Evolutionary conservation across 2,113 vertebrate genomes (phyloP).

Genomic region (Sinocyclocheilus grahami): DNA sequence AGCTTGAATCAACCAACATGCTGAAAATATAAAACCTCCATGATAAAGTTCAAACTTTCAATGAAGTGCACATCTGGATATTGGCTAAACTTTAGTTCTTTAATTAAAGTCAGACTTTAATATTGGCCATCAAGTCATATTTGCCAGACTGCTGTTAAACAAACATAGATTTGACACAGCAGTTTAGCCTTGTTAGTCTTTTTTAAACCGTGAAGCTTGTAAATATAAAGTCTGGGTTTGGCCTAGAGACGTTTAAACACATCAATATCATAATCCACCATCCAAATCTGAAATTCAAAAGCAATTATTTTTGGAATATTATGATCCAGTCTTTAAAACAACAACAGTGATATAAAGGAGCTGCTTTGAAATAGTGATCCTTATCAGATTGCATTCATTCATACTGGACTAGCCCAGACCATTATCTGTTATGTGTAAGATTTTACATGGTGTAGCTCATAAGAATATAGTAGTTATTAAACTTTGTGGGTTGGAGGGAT

Average conservation of each 20-base stretch:
- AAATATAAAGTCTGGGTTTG: not conserved
- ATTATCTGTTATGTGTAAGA: not conserved
- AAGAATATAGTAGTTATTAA: not conserved
- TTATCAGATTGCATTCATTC: not conserved
- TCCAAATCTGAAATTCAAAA: not conserved
- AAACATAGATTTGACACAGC: conserved; percentile 6
- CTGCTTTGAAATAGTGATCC: not conserved
- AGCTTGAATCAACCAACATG: not conserved
- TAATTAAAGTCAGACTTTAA: conserved; percentile 7
- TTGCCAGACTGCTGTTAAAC: conserved; percentile 18
- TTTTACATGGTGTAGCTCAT: too few species aligned
- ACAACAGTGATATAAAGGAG: not conserved
- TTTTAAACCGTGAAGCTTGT: not conserved
- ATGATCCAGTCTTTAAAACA: not conserved
- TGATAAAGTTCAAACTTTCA: not conserved
- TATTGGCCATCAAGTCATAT: conserved; percentile 32
- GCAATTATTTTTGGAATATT: not conserved
- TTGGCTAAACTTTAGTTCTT: not conserved
- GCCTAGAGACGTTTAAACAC: not conserved
- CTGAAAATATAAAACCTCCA: not conserved
- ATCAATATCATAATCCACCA: not conserved
- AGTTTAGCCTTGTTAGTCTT: conserved; percentile 37
- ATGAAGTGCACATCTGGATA: not conserved
- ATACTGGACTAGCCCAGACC: too few species aligned
- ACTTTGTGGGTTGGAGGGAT: not conserved